These are phyloP conservation scores for Gasterosteus nipponicus DNA, from an alignment of 2,113 vertebrate genomes.

Conservation along the genomic window DNA sequence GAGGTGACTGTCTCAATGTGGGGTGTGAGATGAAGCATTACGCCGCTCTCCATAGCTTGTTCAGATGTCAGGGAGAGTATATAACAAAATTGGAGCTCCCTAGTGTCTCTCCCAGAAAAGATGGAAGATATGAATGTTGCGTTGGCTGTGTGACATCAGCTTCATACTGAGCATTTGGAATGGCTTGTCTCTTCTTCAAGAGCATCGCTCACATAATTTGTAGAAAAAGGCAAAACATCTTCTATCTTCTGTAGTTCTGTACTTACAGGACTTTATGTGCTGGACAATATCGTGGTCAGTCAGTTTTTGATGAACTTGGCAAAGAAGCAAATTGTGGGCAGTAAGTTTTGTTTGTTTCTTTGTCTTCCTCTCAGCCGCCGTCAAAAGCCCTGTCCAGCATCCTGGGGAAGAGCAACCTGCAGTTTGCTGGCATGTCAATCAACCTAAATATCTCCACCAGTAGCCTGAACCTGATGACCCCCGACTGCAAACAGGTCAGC, in stretches of 20 bases:
- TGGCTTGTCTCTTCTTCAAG: constrained; percentile 7
- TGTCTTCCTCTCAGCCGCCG: constrained; percentile 83
- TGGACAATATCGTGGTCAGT: neutral
- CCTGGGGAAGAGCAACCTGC: constrained; percentile 96
- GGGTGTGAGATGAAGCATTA: constrained; percentile 69
- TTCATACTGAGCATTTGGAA: constrained; percentile 10
- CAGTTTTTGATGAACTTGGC: neutral
- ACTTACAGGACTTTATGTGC: neutral
- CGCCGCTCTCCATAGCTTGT: constrained; percentile 54
- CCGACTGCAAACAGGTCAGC: constrained; percentile 95
- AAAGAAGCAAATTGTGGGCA: neutral
- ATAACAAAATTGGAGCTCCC: constrained; percentile 36
- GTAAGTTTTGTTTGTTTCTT: neutral
- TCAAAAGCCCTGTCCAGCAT: constrained; percentile 94
- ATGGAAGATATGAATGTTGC: constrained; percentile 35
- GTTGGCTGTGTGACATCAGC: constrained; percentile 32
- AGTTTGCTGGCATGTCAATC: constrained; percentile 97
- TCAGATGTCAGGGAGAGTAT: constrained; percentile 63
- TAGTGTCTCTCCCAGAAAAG: constrained; percentile 30
- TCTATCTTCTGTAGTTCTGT: no score
- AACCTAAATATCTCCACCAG: constrained; percentile 97
- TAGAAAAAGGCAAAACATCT: neutral
- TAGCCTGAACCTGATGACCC: constrained; percentile 96
- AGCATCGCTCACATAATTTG: neutral
- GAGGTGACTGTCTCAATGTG: constrained; percentile 48